A percentile compares a stretch with the other conserved stretches of the same genome.
Evolutionary conservation across 2,797 vertebrate species (phyloP).

Genomic region (Anisognathus igniventris): DNA sequence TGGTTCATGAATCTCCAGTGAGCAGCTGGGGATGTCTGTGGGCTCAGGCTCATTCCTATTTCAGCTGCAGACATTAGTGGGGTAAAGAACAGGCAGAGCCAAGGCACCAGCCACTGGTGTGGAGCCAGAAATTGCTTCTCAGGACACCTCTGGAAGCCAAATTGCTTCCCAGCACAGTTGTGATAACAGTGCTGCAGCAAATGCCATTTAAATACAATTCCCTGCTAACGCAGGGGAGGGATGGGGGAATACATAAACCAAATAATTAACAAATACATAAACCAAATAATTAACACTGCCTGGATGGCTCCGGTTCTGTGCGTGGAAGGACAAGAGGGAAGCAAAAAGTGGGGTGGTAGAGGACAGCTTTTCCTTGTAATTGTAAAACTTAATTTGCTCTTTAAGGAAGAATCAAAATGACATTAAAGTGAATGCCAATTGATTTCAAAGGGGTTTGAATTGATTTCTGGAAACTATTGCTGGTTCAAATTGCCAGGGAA

Average conservation of each 20-base stretch:
- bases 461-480: not conserved
- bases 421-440: not conserved
- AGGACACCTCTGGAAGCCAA: not conserved
- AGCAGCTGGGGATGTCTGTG: constrained; percentile 1
- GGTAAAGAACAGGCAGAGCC: not conserved
- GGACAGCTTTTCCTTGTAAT: not conserved
- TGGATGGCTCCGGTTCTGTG: not conserved
- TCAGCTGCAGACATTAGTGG: constrained; percentile 4
- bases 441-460: not conserved
- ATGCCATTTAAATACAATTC: constrained; percentile 2
- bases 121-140: constrained; percentile 20
- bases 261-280: not conserved
- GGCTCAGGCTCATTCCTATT: fast-evolving
- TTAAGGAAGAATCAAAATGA: not conserved
- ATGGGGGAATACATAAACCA: not conserved
- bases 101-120: not conserved
- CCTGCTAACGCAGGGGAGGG: not conserved
- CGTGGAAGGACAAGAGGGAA: not conserved
- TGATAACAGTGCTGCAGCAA: constrained; percentile 1
- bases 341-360: not conserved
- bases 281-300: not conserved
- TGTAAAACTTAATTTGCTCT: not conserved
- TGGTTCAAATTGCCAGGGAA: not conserved
- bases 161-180: not conserved
- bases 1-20: not conserved